Evolutionary conservation across 1,140 invertebrate genomes (phyloP), one percentile per base, ranked within the genome.

Genomic region (Eubasilissa regina): DNA sequence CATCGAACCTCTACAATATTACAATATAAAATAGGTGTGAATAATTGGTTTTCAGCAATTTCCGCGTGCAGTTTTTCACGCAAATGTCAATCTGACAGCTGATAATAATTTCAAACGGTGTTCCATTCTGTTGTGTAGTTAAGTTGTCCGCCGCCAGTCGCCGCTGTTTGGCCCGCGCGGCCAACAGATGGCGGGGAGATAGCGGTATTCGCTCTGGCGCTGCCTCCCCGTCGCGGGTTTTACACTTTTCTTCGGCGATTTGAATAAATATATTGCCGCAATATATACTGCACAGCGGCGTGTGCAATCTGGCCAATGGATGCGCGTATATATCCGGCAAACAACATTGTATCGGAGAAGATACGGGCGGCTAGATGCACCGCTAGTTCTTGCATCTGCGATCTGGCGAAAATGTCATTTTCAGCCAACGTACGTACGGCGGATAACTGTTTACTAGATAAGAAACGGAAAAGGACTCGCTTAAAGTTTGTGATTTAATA

Each of bases 171-270:
- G 64, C 64, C 45, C n/a, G 35, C 60, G 53, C 19, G 43, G 58
- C 43, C 15, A 48, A 35, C 45, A 48, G 78, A 79, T 75, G 78
- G 78, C 74, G 78, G 58, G 55, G 45, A 25, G 78, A 75, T 79
- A 75, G 78, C 72, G 44, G 72, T 13, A 79, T 6, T 3, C 25
- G 25, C 64, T 79, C 73, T 75, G 75, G 75, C 75, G 78, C 13
- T 55, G 19, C 73, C 47, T 56, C 45, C 55, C 21, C 44, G 70
- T 45, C 47, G 60, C 19, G 35, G n/a, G 15, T n/a, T 58, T 78
- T 56, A 56, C 53, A 17, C 53, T 56, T 17, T n/a, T 56, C 53
- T 56, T 17, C 15, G 53, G 53, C 53, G 7, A 56, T 56, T 56
- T 56, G n/a, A 17, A 56, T 17, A 56, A 51, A 56, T 56, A 56